Base-by-base conservation (phyloP, 2,888 invertebrate genomes). In the Colletes collaris region DNA sequence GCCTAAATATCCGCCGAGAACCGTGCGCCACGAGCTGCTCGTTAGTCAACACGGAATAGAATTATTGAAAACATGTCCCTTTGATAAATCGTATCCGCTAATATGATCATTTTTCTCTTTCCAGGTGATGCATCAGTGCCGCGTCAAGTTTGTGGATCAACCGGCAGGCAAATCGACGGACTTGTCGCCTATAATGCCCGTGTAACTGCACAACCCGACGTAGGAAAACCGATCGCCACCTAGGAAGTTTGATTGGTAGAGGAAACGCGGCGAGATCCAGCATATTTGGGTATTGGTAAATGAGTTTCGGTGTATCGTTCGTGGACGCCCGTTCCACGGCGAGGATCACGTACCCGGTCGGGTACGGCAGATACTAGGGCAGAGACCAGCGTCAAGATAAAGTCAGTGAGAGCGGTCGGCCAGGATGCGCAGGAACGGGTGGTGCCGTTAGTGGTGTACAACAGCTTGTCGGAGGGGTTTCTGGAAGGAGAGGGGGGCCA, bases 381-480 rank as follows among this genome's bases (percentile, higher is more conserved):
- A 72, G 71, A 76, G 82, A 87, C 87, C 88, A 91, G 88, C 90
- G 90, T 91, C 91, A 91, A 91, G 91, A 91, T 91, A 91, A 91
- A 87, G 91, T 87, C 89, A 87, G 86, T 85, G 82, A 64, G 82
- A 72, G 86, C 84, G 83, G 84, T 79, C 85, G 76, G 72, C 69
- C 87, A 89, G 88, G 90, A 91, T 91, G 91, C 87, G 90, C 87
- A 81, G 89, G 91, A 89, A 86, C 89, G 87, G 86, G 87, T 85
- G 83, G 84, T 86, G 89, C 84, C 90, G 91, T 90, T 91, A 91
- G 91, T 90, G 87, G 88, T 89, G 89, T 86, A 85, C 83, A 85
- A 87, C 86, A 84, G 81, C 84, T 85, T 85, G 83, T 85, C 86
- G 82, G 85, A 88, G 81, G 85, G 88, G 88, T 85, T 82, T 78